Base-by-base conservation (phyloP, 35 echinoderm and acorn worm genomes). In the Holothuria glaberrima region DNA sequence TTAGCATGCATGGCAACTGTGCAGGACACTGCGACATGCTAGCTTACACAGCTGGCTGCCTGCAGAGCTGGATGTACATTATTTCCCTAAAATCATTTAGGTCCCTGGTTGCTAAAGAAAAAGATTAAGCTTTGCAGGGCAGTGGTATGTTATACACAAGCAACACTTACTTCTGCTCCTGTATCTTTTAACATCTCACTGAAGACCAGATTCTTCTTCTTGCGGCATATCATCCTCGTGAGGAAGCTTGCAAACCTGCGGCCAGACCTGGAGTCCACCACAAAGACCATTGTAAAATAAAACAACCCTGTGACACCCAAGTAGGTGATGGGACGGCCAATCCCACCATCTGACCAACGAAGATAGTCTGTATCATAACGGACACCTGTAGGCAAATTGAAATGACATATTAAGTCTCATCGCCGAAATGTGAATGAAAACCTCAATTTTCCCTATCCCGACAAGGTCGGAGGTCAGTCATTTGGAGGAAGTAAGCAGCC, bases 281-380 rank as follows among this genome's bases (percentile, higher is more conserved):
- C 34, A 65, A 97, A 97, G 6, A 97, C 94, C 1, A 93, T 82
- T 12, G 13, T 82, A 58, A 97, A 82, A 76, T 97, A 97, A 27
- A 97, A 57, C 25, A 97, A 5, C 2, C 94, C 94, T 71, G 86
- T 92, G 25, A 90, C 22, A 14, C 72, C 91, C 62, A 97, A 52
- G 75, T 90, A 91, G 4, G 78, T 82, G 26, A 97, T 64, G 21
- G 89, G 92, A 9, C 88, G 65, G 18, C 94, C 94, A 62, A 97
- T 93, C 21, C 94, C 94, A 19, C 89, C 84, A 24, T 93, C 68
- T 17, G 19, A 58, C 94, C 91, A 93, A 35, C 82, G 88, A 27
- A 91, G 31, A 48, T 91, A 97, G 7, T 90, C 62, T 30, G 59
- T 67, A 54, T 89, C 71, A 48, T 90, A 97, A 16, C 62, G 57